Evolutionary conservation across 2,113 vertebrate genomes (phyloP).

Genomic region (Capricornis sumatraensis): DNA sequence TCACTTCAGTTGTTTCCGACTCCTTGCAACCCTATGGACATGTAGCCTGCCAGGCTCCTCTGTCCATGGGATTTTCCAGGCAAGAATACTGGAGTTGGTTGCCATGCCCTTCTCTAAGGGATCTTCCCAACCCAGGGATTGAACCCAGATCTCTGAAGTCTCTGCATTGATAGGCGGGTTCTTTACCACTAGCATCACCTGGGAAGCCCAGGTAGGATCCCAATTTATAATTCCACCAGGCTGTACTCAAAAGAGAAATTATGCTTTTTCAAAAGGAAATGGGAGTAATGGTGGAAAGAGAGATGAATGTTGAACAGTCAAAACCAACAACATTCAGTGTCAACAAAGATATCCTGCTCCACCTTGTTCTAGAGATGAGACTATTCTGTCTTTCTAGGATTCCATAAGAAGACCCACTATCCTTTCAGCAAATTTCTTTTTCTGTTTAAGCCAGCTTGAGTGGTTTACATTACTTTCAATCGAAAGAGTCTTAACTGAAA

Average conservation of each 20-base stretch:
- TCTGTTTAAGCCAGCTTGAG: background rate
- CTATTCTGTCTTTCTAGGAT: background rate
- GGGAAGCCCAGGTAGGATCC: background rate
- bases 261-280: background rate
- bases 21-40: background rate
- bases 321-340: background rate
- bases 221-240: background rate
- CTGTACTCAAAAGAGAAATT: background rate
- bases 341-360: background rate
- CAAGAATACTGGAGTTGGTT: background rate
- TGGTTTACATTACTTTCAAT: conserved; percentile 2
- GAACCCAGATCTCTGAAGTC: background rate
- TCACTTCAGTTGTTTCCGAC: background rate
- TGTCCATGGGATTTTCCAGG: background rate
- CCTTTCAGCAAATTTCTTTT: background rate
- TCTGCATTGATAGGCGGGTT: background rate
- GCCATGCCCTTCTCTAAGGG: background rate
- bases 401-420: background rate
- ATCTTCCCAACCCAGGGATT: background rate
- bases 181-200: background rate
- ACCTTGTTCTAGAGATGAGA: background rate
- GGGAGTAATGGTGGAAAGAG: background rate
- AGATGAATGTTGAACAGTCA: background rate
- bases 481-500: conserved; percentile 7
- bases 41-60: background rate